Evolutionary conservation across 2,113 vertebrate genomes (phyloP).

Genomic region (Rhinolophus ferrumequinum): DNA sequence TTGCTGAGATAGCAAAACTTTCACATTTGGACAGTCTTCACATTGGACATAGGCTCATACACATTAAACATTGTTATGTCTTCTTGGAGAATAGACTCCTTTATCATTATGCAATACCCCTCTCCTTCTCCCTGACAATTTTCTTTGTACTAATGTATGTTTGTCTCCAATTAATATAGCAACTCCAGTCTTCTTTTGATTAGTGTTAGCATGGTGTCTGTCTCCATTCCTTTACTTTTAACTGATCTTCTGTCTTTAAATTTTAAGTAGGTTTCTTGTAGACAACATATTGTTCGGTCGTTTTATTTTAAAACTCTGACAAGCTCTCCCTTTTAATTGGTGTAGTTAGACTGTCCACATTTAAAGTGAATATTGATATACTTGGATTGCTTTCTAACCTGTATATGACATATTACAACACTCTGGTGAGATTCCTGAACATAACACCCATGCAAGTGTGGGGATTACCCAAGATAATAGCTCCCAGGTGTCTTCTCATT

Average conservation of each 20-base stretch:
- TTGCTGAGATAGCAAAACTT: background rate
- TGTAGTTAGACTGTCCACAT: background rate
- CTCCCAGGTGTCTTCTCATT: background rate
- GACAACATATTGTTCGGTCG: background rate
- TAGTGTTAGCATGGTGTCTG: background rate
- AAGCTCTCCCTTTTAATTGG: background rate
- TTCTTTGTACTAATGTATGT: background rate
- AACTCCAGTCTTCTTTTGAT: background rate
- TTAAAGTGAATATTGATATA: background rate
- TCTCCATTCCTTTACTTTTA: background rate
- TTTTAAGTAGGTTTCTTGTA: background rate
- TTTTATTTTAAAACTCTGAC: background rate
- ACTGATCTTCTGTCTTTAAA: background rate
- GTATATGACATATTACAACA: background rate
- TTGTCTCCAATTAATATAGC: background rate
- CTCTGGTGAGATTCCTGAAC: background rate
- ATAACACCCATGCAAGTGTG: background rate
- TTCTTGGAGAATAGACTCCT: background rate
- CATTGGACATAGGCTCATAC: background rate
- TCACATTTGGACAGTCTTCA: background rate
- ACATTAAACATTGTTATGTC: background rate
- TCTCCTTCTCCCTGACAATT: background rate
- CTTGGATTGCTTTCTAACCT: background rate
- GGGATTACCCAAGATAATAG: too few species aligned
- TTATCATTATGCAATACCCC: background rate